Conservation (phyloP, 2,888 invertebrate genomes). For the Taphrorychus bicolor region DNA sequence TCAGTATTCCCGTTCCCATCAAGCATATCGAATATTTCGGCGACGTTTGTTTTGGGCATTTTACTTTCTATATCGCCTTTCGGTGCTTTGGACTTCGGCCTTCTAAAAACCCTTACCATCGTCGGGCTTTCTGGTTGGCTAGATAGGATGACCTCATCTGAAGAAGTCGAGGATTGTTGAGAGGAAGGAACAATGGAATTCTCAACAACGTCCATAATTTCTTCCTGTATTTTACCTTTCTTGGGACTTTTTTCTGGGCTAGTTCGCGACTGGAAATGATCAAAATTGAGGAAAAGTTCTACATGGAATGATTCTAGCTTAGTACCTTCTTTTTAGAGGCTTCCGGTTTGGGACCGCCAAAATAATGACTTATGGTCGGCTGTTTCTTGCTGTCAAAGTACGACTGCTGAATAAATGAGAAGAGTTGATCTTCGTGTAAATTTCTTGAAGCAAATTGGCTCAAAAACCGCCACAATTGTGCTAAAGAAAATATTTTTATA, state of each 20-base stretch:
- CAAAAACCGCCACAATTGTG: constrained; percentile 66
- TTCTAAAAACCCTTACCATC: constrained; percentile 23
- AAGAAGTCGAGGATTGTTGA: constrained; percentile 12
- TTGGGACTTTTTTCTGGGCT: not conserved
- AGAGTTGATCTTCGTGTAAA: constrained; percentile 58
- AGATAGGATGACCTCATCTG: constrained; percentile 44
- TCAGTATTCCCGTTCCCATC: constrained; percentile 48
- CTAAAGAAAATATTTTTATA: constrained; percentile 55
- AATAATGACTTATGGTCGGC: constrained; percentile 48
- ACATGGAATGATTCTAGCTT: no score
- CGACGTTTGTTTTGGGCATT: constrained; percentile 44
- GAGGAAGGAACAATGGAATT: constrained; percentile 11
- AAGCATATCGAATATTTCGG: constrained; percentile 44
- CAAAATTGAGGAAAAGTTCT: no score
- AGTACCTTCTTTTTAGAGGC: not conserved
- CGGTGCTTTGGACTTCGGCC: constrained; percentile 29
- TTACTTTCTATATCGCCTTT: constrained; percentile 38
- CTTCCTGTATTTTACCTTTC: not conserved
- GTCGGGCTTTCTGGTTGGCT: constrained; percentile 39
- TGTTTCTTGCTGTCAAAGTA: constrained; percentile 57
- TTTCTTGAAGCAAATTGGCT: constrained; percentile 60
- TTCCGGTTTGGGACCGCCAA: constrained; percentile 9
- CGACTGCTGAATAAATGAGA: constrained; percentile 62
- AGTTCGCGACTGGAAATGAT: not conserved
- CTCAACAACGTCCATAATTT: constrained; percentile 1